These are phyloP conservation scores for Baronia brevicornis DNA, from an alignment of 2,888 invertebrate genomes.

Conservation along the genomic window DNA sequence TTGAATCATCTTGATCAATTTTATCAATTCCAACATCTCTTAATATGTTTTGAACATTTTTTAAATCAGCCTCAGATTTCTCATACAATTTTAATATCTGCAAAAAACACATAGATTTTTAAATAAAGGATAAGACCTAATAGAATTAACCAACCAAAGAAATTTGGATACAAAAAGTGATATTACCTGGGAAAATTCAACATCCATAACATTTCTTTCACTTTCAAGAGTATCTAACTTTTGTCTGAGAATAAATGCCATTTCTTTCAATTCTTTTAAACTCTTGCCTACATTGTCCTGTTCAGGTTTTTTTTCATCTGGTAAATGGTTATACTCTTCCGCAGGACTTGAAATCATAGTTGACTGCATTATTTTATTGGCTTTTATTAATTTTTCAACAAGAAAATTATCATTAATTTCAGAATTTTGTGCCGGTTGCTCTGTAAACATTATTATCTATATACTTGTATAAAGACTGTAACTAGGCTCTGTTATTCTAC, in stretches of 20 bases:
- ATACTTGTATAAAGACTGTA: background rate
- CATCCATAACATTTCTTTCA: constrained; percentile 59
- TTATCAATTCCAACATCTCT: constrained; percentile 48
- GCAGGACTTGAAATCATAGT: constrained; percentile 14
- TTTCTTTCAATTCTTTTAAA: constrained; percentile 61
- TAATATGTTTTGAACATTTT: constrained; percentile 51
- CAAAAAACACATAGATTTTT: constrained; percentile 17
- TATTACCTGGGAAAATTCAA: constrained; percentile 57
- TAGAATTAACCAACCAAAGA: no score
- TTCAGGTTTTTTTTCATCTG: constrained; percentile 22
- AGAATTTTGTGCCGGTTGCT: background rate
- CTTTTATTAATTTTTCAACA: constrained; percentile 33
- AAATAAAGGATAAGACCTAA: no score
- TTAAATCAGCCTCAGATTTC: constrained; percentile 65
- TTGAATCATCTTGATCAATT: constrained; percentile 34
- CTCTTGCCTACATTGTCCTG: constrained; percentile 39
- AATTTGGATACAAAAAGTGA: no score
- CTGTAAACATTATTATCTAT: background rate
- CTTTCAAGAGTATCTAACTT: constrained; percentile 54
- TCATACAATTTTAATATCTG: constrained; percentile 56
- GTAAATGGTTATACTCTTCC: constrained; percentile 7
- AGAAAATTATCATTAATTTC: constrained; percentile 27
- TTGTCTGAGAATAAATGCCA: constrained; percentile 49
- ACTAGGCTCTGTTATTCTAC: no score
- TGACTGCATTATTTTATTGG: constrained; percentile 24